These are phyloP conservation scores for Elephas maximus DNA, from an alignment of 2,113 vertebrate species.

Conservation along the genomic window DNA sequence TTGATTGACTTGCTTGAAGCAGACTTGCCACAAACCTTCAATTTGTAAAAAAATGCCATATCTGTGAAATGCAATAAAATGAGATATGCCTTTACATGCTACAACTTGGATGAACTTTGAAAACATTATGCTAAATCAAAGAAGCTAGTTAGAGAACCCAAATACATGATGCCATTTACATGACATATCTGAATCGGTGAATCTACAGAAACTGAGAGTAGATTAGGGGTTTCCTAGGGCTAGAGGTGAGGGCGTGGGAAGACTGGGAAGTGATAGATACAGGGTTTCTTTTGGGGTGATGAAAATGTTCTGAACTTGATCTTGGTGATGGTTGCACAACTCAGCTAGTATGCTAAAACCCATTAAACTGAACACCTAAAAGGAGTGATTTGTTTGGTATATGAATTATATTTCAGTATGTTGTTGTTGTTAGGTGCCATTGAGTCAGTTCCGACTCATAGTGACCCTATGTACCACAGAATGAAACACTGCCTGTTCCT, in stretches of 20 bases:
- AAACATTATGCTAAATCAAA: not conserved
- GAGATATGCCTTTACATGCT: too few relatives aligned
- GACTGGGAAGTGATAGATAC: not conserved
- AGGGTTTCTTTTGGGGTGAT: not conserved
- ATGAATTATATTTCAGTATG: too few relatives aligned
- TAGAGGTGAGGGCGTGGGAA: not conserved
- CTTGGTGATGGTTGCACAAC: not conserved
- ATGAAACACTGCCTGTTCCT: too few relatives aligned
- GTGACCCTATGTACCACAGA: too few relatives aligned
- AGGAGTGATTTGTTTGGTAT: not conserved
- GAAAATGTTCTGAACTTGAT: constrained; percentile 18
- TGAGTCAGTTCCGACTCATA: too few relatives aligned
- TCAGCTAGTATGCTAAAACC: not conserved
- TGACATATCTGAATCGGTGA: not conserved
- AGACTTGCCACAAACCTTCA: too few relatives aligned
- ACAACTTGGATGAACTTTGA: not conserved
- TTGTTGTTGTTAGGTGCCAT: too few relatives aligned
- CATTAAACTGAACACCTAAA: not conserved
- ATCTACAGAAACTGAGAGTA: not conserved
- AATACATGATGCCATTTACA: too few relatives aligned
- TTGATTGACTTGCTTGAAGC: too few relatives aligned
- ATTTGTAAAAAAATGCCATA: too few relatives aligned
- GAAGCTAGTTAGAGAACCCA: not conserved
- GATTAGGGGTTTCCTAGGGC: not conserved
- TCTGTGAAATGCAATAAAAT: too few relatives aligned